Evolutionary conservation across 2,113 vertebrate genomes (phyloP), one percentile per base, ranked within the genome.

Genomic region (Rhinoderma darwinii): DNA sequence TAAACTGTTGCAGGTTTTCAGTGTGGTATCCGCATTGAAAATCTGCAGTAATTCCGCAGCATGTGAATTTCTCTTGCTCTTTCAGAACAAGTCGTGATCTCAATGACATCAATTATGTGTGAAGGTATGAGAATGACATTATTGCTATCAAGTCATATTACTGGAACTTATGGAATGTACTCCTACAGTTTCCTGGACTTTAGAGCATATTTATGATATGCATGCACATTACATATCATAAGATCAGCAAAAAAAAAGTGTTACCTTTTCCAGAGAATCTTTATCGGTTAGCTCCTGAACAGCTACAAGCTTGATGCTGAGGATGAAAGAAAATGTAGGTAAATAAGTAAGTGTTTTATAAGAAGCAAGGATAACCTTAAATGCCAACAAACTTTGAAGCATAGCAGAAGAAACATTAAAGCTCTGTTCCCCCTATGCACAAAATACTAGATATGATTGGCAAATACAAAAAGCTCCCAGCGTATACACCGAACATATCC

Each of bases 261-360:
- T 88, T 97, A 99, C 98, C 97, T 99, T 99, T 88, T 98, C 96
- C 63, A 99, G 91, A 1, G 96, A 96, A 88, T 98, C 97, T 90
- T 90, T 94, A 89, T 99, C 97, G 7, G 94, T 88, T 87, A 99
- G 93, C 89, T 99, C 98, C 91, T 99, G 98, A 56, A 99, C 97
- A 18, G 98, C 98, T 90, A 99, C 92, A 87, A 99, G 92, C 95
- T 97, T 98, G 94, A 99, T 96, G 92, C 97, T 99, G 93, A 30
- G 92, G 92, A 89, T 91, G 70, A 91, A 88, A 89, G 88, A 87
- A n/a, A 88, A 84, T 70, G 47, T 30, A 88, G 50, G 84, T 73
- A 63, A 91, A 88, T 84, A 0, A 77, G 12, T 86, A 54, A 1
- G 72, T 0, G n/a, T 32, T 66, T 17, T 66, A 18, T 25, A 18